Evolutionary conservation across 2,888 invertebrate genomes (phyloP).

Genomic region (Blastobasis adustella): DNA sequence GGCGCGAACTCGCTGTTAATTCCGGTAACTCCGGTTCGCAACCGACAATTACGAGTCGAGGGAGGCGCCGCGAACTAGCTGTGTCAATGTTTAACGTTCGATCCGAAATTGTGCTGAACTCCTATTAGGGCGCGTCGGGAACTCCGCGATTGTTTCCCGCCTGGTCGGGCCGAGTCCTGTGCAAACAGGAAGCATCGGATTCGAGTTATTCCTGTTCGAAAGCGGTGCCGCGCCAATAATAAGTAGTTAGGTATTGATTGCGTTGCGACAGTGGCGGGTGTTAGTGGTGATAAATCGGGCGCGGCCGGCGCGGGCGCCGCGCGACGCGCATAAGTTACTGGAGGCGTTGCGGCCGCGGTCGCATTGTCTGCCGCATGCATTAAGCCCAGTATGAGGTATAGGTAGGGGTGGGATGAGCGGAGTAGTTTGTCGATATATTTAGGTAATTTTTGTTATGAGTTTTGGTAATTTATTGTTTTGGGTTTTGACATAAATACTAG

Average conservation of each 20-base stretch:
- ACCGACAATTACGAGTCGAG: too few relatives aligned
- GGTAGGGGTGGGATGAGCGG: not conserved
- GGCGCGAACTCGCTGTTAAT: too few relatives aligned
- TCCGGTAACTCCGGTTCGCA: too few relatives aligned
- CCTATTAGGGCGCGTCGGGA: not conserved
- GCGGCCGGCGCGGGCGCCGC: too few relatives aligned
- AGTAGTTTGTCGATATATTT: not conserved
- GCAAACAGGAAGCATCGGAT: conserved; percentile 6
- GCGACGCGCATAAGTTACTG: conserved; percentile 31
- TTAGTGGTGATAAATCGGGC: conserved; percentile 1
- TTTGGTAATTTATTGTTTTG: too few relatives aligned
- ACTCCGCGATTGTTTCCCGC: not conserved
- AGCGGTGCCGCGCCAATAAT: too few relatives aligned
- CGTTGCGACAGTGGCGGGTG: conserved; percentile 13
- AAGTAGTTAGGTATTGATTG: too few relatives aligned
- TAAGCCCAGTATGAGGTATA: conserved; percentile 50
- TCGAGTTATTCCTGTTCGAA: not conserved
- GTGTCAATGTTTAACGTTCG: too few relatives aligned
- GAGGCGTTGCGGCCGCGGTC: conserved; percentile 28
- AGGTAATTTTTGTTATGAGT: too few relatives aligned
- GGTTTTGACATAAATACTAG: too few relatives aligned
- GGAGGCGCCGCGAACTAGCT: too few relatives aligned
- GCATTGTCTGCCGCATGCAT: conserved; percentile 52
- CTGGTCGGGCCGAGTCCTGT: conserved; percentile 4
- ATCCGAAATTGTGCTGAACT: too few relatives aligned